Conservation (phyloP, 1,140 invertebrate genomes). For the Platyura marginata region DNA sequence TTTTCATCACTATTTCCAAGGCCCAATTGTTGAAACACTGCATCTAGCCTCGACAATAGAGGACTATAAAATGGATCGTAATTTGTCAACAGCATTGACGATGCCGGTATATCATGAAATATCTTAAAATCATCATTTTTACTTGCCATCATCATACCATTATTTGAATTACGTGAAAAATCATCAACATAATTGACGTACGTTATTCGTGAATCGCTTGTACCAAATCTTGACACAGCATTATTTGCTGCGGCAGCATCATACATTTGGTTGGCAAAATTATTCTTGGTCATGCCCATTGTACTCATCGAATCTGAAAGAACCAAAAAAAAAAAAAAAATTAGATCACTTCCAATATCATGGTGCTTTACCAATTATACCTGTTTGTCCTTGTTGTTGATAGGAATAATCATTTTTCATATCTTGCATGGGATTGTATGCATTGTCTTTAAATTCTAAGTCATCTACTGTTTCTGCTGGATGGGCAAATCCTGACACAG, state of each 20-base stretch:
- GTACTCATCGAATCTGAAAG: not conserved
- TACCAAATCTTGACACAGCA: not conserved
- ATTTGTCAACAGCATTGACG: constrained; percentile 59
- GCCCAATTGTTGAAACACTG: constrained; percentile 61
- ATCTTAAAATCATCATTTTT: constrained; percentile 34
- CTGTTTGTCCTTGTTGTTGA: not conserved
- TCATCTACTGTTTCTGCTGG: constrained; percentile 32
- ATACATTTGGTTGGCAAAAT: constrained; percentile 13
- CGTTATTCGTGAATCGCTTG: not conserved
- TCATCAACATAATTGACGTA: not conserved
- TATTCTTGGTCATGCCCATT: constrained; percentile 18
- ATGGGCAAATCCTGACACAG: constrained; percentile 29
- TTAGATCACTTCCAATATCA: not conserved
- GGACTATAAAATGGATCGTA: constrained; percentile 79
- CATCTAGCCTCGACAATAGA: constrained; percentile 55
- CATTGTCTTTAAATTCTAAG: constrained; percentile 36
- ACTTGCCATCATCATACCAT: constrained; percentile 3
- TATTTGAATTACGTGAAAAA: not conserved
- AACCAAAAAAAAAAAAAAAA: no score
- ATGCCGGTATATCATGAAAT: constrained; percentile 68
- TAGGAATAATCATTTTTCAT: not conserved
- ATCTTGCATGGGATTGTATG: constrained; percentile 6
- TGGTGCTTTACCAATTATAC: not conserved
- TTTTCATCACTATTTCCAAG: constrained; percentile 33
- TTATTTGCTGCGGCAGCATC: not conserved